Conservation (phyloP, 2,888 invertebrate genomes). For the Scaptodrosophila latifasciaeformis region DNA sequence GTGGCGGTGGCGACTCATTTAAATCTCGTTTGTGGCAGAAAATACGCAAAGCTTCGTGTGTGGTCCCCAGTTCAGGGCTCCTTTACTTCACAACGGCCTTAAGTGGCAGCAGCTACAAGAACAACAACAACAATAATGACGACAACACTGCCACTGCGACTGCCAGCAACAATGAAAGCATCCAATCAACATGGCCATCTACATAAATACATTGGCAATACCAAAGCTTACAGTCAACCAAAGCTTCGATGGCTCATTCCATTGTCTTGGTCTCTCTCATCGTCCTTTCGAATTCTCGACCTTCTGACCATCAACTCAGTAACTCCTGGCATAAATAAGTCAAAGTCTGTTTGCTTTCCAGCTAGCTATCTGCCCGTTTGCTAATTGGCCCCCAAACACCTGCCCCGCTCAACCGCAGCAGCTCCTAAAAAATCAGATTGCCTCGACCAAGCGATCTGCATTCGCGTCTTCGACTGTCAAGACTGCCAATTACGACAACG, state of each 20-base stretch:
- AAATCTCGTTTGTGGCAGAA: conserved; percentile 64
- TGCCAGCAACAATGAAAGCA: conserved; percentile 16
- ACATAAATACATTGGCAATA: conserved; percentile 43
- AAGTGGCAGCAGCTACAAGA: conserved; percentile 14
- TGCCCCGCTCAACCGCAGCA: background rate
- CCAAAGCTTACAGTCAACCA: no score
- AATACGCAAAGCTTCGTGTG: conserved; percentile 50
- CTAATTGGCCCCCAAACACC: conserved; percentile 38
- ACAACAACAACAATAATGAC: conserved; percentile 33
- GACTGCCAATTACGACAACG: background rate
- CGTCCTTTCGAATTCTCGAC: background rate
- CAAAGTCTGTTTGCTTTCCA: no score
- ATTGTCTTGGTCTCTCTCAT: conserved; percentile 36
- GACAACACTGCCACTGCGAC: conserved; percentile 3
- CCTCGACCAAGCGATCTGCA: no score
- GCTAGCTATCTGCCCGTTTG: no score
- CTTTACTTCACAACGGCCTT: conserved; percentile 22
- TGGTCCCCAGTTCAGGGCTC: conserved; percentile 50
- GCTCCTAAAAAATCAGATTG: no score
- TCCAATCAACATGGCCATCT: conserved; percentile 54
- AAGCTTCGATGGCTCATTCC: conserved; percentile 22
- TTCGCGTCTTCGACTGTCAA: no score
- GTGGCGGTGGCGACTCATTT: conserved; percentile 57
- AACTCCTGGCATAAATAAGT: background rate
- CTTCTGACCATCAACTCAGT: background rate